These are phyloP conservation scores for Apostichopus japonicus DNA, from an alignment of 35 echinoderm and acorn worm genomes.

Conservation along the genomic window DNA sequence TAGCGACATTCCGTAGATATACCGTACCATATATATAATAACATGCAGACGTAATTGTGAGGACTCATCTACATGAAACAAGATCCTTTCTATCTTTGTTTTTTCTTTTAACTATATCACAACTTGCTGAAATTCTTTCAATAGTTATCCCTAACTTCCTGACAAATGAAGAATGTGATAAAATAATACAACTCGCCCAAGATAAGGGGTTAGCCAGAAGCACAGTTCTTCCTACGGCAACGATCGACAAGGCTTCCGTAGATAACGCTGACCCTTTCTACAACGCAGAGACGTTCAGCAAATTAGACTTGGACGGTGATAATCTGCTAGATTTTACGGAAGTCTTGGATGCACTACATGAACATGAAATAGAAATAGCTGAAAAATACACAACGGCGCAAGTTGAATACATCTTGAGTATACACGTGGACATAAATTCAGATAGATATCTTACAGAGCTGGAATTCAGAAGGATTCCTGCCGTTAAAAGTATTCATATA, in stretches of 20 bases:
- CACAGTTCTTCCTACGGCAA: not conserved
- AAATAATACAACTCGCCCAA: not conserved
- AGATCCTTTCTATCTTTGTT: too few relatives aligned
- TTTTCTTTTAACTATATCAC: too few relatives aligned
- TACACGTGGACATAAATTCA: not conserved
- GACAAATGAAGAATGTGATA: constrained; percentile 5
- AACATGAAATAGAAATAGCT: too few relatives aligned
- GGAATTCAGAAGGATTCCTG: not conserved
- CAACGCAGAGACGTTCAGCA: not conserved
- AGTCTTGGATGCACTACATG: not conserved
- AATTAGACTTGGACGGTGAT: not conserved
- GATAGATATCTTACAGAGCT: not conserved
- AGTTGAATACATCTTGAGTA: not conserved
- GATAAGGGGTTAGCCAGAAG: not conserved
- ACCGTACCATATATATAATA: too few relatives aligned
- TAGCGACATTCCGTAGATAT: too few relatives aligned
- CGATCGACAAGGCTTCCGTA: not conserved
- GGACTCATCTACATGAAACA: too few relatives aligned
- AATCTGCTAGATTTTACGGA: not conserved
- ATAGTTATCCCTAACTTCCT: constrained; percentile 22
- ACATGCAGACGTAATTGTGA: too few relatives aligned
- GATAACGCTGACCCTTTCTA: not conserved
- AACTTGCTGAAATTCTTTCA: too few relatives aligned
- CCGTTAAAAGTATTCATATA: not conserved
- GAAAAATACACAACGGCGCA: not conserved